Conservation (phyloP, 2,113 vertebrate genomes). For the Oncorhynchus keta region DNA sequence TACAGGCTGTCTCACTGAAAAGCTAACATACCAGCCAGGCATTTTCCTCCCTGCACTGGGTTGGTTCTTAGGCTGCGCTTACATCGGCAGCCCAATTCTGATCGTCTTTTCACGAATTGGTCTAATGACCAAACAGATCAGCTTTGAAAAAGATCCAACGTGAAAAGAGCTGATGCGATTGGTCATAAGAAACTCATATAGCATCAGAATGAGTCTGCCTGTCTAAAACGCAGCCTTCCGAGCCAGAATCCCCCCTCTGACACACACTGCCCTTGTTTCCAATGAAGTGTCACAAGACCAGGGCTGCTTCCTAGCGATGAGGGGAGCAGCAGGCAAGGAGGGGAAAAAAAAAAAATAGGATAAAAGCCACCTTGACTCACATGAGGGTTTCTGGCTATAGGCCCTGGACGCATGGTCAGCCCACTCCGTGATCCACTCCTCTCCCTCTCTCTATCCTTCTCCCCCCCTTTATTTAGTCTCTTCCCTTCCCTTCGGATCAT, state of each 20-base stretch:
- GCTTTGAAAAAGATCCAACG: no score
- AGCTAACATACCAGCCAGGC: no score
- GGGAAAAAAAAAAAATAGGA: background rate
- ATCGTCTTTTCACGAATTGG: no score
- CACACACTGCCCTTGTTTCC: constrained; percentile 11
- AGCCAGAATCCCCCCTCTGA: background rate
- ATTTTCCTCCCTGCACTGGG: no score
- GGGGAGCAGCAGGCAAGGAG: constrained; percentile 33
- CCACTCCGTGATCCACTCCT: constrained; percentile 3
- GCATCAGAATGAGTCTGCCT: no score
- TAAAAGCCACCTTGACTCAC: constrained; percentile 64
- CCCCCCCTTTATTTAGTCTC: background rate
- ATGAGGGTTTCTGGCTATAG: constrained; percentile 65
- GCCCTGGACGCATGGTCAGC: constrained; percentile 53
- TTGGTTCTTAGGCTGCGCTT: no score
- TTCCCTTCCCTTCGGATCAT: constrained; percentile 16
- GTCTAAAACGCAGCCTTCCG: no score
- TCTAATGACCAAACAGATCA: no score
- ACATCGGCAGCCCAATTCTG: no score
- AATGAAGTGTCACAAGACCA: constrained; percentile 64
- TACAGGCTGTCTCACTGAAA: no score
- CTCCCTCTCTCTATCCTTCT: background rate
- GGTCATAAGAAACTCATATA: no score
- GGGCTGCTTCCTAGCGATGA: constrained; percentile 8
- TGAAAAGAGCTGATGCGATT: no score